These are phyloP conservation scores for Corythoichthys intestinalis DNA, from an alignment of 2,113 vertebrate species.

Conservation along the genomic window DNA sequence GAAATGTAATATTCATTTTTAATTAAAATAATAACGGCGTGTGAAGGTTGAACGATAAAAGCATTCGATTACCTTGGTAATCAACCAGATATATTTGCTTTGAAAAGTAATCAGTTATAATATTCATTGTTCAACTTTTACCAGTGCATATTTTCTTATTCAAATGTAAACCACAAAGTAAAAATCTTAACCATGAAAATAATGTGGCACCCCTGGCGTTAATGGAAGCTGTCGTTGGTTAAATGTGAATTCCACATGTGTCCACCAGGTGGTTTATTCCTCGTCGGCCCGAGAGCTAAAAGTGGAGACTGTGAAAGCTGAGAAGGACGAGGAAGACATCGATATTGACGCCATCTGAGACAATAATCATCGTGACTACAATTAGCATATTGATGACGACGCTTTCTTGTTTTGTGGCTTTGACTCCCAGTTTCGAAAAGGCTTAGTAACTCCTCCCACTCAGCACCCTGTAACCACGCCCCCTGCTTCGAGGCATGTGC, in stretches of 20 bases:
- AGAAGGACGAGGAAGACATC: slow-evolving; percentile 91
- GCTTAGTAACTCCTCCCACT: slow-evolving; percentile 27
- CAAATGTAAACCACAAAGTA: too few species aligned
- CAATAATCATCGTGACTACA: neutral
- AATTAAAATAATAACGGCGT: too few species aligned
- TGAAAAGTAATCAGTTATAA: too few species aligned
- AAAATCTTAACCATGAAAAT: too few species aligned
- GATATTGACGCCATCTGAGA: slow-evolving; percentile 96
- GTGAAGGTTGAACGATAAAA: too few species aligned
- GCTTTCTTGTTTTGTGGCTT: slow-evolving; percentile 52
- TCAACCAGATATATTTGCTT: too few species aligned
- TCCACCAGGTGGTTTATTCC: slow-evolving; percentile 89
- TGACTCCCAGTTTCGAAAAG: slow-evolving; percentile 30
- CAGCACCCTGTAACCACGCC: neutral
- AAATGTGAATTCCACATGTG: neutral
- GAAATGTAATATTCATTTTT: too few species aligned
- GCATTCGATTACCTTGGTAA: too few species aligned
- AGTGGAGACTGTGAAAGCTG: slow-evolving; percentile 91
- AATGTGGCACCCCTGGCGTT: too few species aligned
- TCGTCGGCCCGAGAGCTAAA: slow-evolving; percentile 88
- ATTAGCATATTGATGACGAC: slow-evolving; percentile 12
- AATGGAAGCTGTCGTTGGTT: too few species aligned
- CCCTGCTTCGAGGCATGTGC: slow-evolving; percentile 55
- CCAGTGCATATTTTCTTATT: too few species aligned
- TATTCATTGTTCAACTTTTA: too few species aligned